Conservation (phyloP, 1,140 invertebrate species). For the Diprion similis region DNA sequence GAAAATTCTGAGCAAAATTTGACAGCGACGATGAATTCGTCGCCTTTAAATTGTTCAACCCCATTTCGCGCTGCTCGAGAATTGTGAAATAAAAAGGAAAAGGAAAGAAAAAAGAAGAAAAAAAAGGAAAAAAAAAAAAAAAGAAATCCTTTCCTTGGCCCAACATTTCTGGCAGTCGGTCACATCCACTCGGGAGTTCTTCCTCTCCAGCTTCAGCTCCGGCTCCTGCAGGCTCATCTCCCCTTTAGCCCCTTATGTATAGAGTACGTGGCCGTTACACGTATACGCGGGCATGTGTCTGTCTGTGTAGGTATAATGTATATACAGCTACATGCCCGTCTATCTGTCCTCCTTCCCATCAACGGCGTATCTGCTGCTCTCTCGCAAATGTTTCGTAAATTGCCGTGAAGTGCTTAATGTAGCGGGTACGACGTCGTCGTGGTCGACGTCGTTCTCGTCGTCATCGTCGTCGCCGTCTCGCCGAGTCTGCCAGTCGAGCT, state of each 20-base stretch:
- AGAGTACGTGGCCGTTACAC: neutral
- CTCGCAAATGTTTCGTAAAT: constrained; percentile 62
- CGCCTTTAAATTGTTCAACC: neutral
- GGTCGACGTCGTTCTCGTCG: constrained; percentile 5
- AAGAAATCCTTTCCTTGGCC: neutral
- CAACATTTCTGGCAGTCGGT: neutral
- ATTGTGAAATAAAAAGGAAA: neutral
- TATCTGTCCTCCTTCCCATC: neutral
- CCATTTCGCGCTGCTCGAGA: neutral
- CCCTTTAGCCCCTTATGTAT: neutral
- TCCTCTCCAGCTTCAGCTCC: neutral
- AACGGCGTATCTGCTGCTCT: constrained; percentile 18
- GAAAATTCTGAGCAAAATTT: too few relatives aligned
- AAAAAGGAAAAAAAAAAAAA: neutral
- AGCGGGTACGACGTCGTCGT: constrained; percentile 32
- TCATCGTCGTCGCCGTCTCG: too few relatives aligned
- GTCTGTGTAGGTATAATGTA: neutral
- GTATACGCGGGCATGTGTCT: neutral
- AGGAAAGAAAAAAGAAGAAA: neutral
- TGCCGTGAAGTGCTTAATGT: constrained; percentile 61
- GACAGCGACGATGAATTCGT: too few relatives aligned
- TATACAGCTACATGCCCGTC: neutral
- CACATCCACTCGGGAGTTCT: neutral
- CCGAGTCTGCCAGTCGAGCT: too few relatives aligned
- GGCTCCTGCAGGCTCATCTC: neutral